Evolutionary conservation across 2,888 invertebrate genomes (phyloP).

Genomic region (Ochropleura leucogaster): DNA sequence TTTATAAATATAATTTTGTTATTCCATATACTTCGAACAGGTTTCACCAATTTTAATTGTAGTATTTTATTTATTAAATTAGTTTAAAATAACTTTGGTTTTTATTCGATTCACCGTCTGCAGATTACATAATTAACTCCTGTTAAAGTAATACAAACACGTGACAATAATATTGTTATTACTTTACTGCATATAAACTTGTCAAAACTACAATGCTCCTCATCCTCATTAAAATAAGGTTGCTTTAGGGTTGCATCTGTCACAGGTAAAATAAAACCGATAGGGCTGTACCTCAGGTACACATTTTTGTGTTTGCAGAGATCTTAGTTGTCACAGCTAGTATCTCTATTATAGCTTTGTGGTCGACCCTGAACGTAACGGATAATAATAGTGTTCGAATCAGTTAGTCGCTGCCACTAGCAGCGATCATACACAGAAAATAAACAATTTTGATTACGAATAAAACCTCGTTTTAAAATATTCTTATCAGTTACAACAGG

Average conservation of each 20-base stretch:
- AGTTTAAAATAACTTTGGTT: too few relatives aligned
- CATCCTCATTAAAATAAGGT: neutral
- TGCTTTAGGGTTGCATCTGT: neutral
- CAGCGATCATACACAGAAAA: neutral
- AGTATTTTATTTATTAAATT: too few relatives aligned
- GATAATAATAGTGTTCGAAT: conserved; percentile 4
- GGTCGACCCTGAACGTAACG: conserved; percentile 8
- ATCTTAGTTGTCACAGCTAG: neutral
- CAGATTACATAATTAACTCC: too few relatives aligned
- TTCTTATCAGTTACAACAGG: conserved; percentile 9
- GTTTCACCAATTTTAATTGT: too few relatives aligned
- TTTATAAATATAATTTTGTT: too few relatives aligned
- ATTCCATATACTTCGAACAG: too few relatives aligned
- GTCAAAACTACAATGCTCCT: neutral
- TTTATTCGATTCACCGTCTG: too few relatives aligned
- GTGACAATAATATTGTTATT: neutral
- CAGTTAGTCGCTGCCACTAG: conserved; percentile 27
- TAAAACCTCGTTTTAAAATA: conserved; percentile 2
- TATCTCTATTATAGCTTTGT: conserved; percentile 3
- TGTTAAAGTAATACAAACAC: too few relatives aligned
- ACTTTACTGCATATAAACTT: neutral
- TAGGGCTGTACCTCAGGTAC: neutral
- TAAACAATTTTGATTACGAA: neutral
- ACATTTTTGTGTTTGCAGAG: neutral
- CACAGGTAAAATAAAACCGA: neutral